Conservation (phyloP, 1,140 invertebrate species). For the Heliconius nattereri region DNA sequence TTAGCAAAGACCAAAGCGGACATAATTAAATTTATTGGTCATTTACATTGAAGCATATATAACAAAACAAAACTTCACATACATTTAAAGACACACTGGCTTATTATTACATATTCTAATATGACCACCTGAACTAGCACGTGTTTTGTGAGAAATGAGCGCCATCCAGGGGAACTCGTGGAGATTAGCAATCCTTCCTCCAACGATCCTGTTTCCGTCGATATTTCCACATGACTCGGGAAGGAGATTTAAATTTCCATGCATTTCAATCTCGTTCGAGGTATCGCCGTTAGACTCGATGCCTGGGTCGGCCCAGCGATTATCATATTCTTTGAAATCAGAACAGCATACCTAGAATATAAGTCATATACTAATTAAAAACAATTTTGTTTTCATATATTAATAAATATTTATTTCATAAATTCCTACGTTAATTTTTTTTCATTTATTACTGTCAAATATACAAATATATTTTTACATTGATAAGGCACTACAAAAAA, state of each 20-base stretch:
- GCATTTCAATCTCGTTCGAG: neutral
- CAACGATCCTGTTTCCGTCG: constrained; percentile 37
- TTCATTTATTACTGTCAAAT: too few relatives aligned
- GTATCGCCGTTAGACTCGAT: neutral
- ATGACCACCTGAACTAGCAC: constrained; percentile 23
- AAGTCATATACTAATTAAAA: neutral
- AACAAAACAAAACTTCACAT: too few relatives aligned
- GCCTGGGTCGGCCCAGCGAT: neutral
- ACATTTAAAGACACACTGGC: neutral
- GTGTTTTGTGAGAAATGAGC: constrained; percentile 39
- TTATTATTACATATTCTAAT: neutral
- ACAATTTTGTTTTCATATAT: neutral
- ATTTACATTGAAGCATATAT: too few relatives aligned
- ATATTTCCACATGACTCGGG: constrained; percentile 36
- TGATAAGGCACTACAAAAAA: too few relatives aligned
- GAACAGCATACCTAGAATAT: constrained; percentile 33
- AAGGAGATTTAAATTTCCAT: constrained; percentile 31
- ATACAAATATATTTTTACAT: too few relatives aligned
- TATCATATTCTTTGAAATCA: constrained; percentile 19
- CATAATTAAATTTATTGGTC: too few relatives aligned
- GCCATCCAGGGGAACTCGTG: constrained; percentile 50
- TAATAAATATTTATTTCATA: neutral
- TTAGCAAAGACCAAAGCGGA: too few relatives aligned
- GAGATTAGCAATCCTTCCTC: constrained; percentile 31
- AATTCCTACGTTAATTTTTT: neutral